These are phyloP conservation scores for Aythya baeri DNA, from an alignment of 2,113 vertebrate genomes.

Conservation along the genomic window DNA sequence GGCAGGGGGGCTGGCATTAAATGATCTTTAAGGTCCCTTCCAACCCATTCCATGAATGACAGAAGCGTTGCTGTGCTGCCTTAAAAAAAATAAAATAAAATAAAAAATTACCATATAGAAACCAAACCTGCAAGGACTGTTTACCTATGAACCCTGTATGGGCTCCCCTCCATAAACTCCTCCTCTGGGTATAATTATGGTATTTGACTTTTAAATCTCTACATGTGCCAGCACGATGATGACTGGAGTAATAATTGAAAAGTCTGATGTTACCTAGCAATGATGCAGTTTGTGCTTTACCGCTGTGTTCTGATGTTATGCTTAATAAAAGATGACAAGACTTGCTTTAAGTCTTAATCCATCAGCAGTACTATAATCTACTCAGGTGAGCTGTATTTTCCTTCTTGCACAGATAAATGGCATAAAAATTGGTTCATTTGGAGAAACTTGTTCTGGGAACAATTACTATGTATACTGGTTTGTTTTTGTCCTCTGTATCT, in stretches of 20 bases:
- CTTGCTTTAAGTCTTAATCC: conserved; percentile 48
- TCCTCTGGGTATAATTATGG: conserved; percentile 35
- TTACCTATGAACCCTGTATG: neutral
- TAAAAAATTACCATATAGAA: neutral
- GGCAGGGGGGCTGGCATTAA: too few species aligned
- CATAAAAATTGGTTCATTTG: conserved; percentile 1
- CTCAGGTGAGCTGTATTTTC: conserved; percentile 32
- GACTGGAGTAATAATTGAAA: conserved; percentile 40
- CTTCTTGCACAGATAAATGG: conserved; percentile 16
- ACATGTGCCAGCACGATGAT: conserved; percentile 9
- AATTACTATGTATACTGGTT: accelerated
- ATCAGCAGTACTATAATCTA: conserved; percentile 18
- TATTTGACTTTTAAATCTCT: conserved; percentile 52
- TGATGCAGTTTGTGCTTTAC: conserved; percentile 18
- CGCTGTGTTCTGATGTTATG: neutral
- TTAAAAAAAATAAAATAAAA: neutral
- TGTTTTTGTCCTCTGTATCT: neutral
- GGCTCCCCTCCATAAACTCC: neutral
- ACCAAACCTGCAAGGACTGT: neutral
- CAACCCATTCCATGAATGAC: neutral
- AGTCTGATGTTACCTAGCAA: conserved; percentile 39
- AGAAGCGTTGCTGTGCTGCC: neutral
- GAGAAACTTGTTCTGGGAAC: conserved; percentile 1
- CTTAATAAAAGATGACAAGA: conserved; percentile 48
- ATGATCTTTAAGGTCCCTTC: too few species aligned